A percentile compares a stretch with the other conserved stretches of the same genome.
Conservation (phyloP, 2,113 vertebrate species). For the Hirundichthys speculiger region DNA sequence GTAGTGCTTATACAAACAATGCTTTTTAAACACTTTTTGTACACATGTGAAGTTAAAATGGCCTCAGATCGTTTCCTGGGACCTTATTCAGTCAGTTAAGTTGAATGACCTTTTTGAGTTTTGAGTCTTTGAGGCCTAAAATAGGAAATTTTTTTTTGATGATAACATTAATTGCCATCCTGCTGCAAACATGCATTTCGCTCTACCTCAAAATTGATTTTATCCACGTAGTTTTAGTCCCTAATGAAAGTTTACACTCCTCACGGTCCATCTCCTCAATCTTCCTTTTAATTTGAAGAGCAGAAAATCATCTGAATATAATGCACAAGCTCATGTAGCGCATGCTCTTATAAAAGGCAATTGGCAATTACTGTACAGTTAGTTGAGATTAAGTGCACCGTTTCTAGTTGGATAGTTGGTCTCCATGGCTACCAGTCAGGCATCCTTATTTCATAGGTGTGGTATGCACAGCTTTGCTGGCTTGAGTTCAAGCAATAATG, state of each 20-base stretch:
- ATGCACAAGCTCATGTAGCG: slow-evolving; percentile 23
- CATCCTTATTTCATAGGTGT: slow-evolving; percentile 1
- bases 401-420: slow-evolving; percentile 16
- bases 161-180: too few species aligned
- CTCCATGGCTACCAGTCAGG: slow-evolving; percentile 12
- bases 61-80: too few species aligned
- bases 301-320: slow-evolving; percentile 1
- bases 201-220: too few species aligned
- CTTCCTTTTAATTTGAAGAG: neutral
- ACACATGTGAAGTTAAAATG: too few species aligned
- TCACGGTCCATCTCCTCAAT: neutral
- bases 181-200: too few species aligned
- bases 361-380: slow-evolving; percentile 2
- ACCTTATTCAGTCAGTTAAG: too few species aligned
- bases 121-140: too few species aligned
- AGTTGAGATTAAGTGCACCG: slow-evolving; percentile 16
- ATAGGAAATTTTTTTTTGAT: too few species aligned
- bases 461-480: neutral
- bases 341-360: neutral
- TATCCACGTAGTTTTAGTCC: too few species aligned
- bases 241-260: neutral
- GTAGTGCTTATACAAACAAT: too few species aligned
- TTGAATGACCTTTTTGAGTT: too few species aligned
- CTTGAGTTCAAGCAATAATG: slow-evolving; percentile 6
- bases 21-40: too few species aligned